Base-by-base conservation (phyloP, 1,140 invertebrate genomes). In the Globodera rostochiensis region DNA sequence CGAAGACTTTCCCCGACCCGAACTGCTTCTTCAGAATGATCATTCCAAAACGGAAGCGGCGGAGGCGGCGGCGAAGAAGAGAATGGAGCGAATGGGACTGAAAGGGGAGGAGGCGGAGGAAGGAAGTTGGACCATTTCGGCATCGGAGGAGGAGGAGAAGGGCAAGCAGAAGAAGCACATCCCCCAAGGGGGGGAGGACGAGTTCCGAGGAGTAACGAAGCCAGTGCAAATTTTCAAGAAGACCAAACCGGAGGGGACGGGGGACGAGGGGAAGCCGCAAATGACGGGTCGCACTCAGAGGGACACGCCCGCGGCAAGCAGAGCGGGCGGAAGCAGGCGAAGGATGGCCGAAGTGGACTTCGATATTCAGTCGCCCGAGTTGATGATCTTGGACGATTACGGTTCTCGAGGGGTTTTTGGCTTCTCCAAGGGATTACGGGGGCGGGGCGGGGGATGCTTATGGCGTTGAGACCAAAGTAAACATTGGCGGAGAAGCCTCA, bases 321-420 rank as follows among this genome's bases (percentile, higher is more conserved):
- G 67, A 11, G n/a, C 78, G 36, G 19, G 47, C 21, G 50, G 57
- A 8, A 73, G 79, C 64, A 46, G 46, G 45, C 46, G 70, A 13
- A 36, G 70, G n/a, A 80, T 45, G 57, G 76, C 53, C 73, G 77
- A 82, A 45, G 81, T 90, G 49, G 89, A 88, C 49, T 86, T 88
- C 66, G 87, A 88, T 46, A 82, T 88, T 45, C 78, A 70, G n/a
- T 86, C 88, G 21, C 81, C 86, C 3, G 89, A 88, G 53, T 25
- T 88, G 25, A 88, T 88, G 4, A 89, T 88, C 64, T 67, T 88
- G 64, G 87, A 88, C 73, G 84, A 84, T 57, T 82, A 87, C 47
- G 81, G 81, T 60, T 74, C 25, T 45, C 6, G 82, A 45, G 47
- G 25, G 0, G 11, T 67, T 75, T 47, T 19, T 25, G 71, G 71